phyloP scores from a whole-genome alignment of 1,140 invertebrate species.

The Drosophila cardini region DNA sequence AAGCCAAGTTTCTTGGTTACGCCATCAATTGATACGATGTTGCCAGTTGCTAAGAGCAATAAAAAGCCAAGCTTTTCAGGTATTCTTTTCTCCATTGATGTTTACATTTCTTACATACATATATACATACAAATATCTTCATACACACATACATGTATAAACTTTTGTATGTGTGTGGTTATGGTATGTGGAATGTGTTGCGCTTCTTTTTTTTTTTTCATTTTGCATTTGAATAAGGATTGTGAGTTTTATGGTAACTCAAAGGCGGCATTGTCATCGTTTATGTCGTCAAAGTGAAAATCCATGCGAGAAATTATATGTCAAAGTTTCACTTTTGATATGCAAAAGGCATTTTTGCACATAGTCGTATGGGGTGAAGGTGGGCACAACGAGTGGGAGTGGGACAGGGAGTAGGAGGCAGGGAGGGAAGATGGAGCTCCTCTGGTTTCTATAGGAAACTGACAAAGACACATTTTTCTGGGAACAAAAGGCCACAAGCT shows the following conservation, averaged over 20 bases:
- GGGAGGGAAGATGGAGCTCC: no score
- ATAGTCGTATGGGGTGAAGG: constrained; percentile 20
- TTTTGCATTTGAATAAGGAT: constrained; percentile 7
- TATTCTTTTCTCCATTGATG: not conserved
- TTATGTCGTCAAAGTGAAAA: constrained; percentile 79
- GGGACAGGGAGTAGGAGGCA: not conserved
- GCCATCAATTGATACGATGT: not conserved
- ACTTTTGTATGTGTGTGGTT: not conserved
- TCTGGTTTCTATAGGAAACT: constrained; percentile 37
- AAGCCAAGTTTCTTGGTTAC: not conserved
- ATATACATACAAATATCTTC: not conserved
- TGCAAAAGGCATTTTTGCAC: constrained; percentile 70
- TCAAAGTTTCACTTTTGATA: constrained; percentile 83
- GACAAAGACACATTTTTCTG: constrained; percentile 75
- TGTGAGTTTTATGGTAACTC: constrained; percentile 16
- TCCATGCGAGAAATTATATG: constrained; percentile 82
- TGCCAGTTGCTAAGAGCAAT: not conserved
- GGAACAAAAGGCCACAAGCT: constrained; percentile 7
- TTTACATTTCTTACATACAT: not conserved
- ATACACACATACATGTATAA: not conserved
- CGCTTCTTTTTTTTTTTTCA: not conserved
- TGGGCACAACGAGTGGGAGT: not conserved
- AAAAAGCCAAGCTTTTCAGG: not conserved
- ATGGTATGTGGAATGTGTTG: constrained; percentile 5
- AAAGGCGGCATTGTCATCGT: constrained; percentile 70